Base-by-base conservation (phyloP, 2,888 invertebrate species). In the Cactoblastis cactorum region DNA sequence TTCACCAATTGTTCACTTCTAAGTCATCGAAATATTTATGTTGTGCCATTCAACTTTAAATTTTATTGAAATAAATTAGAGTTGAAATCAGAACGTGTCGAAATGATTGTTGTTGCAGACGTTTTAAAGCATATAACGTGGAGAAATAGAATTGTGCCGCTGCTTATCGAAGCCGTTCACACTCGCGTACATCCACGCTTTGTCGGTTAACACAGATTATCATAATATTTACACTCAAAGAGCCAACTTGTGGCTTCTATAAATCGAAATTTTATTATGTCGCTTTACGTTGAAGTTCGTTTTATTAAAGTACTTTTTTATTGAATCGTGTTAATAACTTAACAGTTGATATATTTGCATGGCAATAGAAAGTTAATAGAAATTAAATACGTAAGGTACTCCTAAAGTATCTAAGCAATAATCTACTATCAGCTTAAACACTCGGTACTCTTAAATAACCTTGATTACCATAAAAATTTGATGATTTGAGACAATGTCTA, bases 81-180 rank as follows among this genome's bases (percentile, higher is more conserved):
- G 28, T 28, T 28, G 28, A 28, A 1, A n/a, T 43, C 11, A 11
- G 2, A 32, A 32, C 28, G 28, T 28, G 43, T 1, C 3, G 28
- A 2, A 41, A 43, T 8, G 3, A 12, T 15, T 9, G 14, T 3
- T 9, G 3, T 2, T 17, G 15, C 28, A 28, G 28, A 15, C 28
- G 43, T 17, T 17, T 37, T 37, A 17, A 37, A 8, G 9, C 17
- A 15, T 28, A 14, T 28, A 17, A 43, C 28, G n/a, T 17, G 43
- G 28, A 43, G 28, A 43, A 43, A 43, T 43, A 43, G 28, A 43
- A 43, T 43, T 43, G 43, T 43, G 28, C 22, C 43, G 9, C 15
- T 1, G 43, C 28, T 43, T 28, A 43, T 43, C 43, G 43, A 17
- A 15, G 28, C 28, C 43, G 28, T 43, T 43, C 28, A 43, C 43